Percentiles rank a stretch among this genome's conserved stretches.
These are phyloP conservation scores for Indri indri DNA, from an alignment of 2,113 vertebrate species.

Conservation along the genomic window DNA sequence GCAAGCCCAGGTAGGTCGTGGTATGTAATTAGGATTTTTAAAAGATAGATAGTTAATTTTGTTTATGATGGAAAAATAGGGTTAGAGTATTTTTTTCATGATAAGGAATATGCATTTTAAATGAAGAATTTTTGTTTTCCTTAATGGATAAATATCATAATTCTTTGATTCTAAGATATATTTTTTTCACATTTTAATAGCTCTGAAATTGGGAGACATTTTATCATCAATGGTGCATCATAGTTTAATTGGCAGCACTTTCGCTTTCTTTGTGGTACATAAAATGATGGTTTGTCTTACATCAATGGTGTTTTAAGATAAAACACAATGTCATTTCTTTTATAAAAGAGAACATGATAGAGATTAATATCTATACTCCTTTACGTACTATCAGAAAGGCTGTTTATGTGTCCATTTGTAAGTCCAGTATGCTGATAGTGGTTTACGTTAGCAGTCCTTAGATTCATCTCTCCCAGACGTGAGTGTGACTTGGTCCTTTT, in stretches of 20 bases:
- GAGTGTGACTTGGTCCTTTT: not conserved
- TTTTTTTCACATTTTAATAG: not conserved
- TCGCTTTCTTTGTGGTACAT: not conserved
- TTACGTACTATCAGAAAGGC: not conserved
- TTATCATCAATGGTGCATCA: not conserved
- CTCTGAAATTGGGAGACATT: slow-evolving; percentile 9
- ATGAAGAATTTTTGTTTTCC: not conserved
- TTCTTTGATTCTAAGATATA: not conserved
- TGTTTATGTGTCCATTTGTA: not conserved
- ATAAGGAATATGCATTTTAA: not conserved
- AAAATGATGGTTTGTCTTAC: not conserved
- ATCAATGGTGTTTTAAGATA: not conserved
- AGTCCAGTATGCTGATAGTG: not conserved
- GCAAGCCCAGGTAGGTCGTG: not conserved
- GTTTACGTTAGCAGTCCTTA: not conserved
- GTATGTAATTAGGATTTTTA: not conserved
- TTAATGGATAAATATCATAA: not conserved
- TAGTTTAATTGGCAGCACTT: slow-evolving; percentile 30
- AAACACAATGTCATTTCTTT: not conserved
- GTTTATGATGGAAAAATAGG: not conserved
- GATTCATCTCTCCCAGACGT: not conserved
- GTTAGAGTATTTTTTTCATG: not conserved
- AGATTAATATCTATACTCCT: not conserved
- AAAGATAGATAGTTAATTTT: not conserved
- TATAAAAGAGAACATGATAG: slow-evolving; percentile 28